Base-by-base conservation (phyloP, 2,113 vertebrate species). In the Menura novaehollandiae region DNA sequence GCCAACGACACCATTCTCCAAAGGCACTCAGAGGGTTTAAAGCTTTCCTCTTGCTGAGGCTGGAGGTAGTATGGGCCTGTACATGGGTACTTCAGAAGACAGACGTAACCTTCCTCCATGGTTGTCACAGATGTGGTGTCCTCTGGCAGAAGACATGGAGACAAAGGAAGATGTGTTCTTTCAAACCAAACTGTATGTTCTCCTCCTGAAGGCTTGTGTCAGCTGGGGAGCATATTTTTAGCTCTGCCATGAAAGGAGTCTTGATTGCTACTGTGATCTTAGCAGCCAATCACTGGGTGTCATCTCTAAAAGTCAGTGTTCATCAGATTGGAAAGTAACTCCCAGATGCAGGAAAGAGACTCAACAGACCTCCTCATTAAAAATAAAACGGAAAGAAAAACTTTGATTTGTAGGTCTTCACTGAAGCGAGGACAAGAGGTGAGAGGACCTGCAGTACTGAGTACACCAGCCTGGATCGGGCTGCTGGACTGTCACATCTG, bases 231-330 rank as follows among this genome's bases (percentile, higher is more conserved):
- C 7, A 0, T 96, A 97, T 97, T 97, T 97, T 97, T 97, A 97
- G 96, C 92, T 89, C 91, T 83, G 39, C 91, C 76, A 93, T 97
- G 92, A 97, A 97, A 97, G 79, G 56, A 96, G 80, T 24, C 92
- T 96, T 96, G 96, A 97, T 97, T 97, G 93, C 89, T 94, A 87
- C 84, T 83, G 87, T 89, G 96, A 93, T 97, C 90, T 95, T 88
- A 93, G 78, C 80, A 92, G 91, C 69, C 95, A 44, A 10, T 93
- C 80, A 91, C 14, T 96, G 90, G 93, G 93, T 93, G 79, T 90
- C 6, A 9, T 96, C 88, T 94, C 64, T 80, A 55, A 79, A 95
- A 97, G 76, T 81, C 89, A 84, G 68, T 60, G 76, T 88, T 97
- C 88, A 93, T 88, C 73, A 91, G 43, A 87, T 91, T 44, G 83